These are phyloP conservation scores for Hozukius guyotensis DNA, from an alignment of 2,797 vertebrate species.

Conservation along the genomic window DNA sequence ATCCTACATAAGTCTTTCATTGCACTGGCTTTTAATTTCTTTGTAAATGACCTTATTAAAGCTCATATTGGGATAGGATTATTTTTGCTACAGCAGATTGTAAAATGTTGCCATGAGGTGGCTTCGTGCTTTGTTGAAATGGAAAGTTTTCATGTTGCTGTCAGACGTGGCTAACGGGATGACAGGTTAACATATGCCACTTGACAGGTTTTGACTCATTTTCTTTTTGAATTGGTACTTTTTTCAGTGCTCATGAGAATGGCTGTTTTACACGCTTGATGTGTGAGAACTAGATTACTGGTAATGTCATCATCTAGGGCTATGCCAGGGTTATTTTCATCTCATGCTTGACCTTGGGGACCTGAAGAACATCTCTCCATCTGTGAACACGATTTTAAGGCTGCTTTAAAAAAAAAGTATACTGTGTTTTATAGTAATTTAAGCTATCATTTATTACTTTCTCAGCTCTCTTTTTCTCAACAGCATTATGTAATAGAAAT, in stretches of 20 bases:
- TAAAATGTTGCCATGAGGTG: slow-evolving; percentile 24
- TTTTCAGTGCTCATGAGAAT: neutral
- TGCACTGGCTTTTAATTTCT: slow-evolving; percentile 34
- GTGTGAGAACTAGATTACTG: slow-evolving; percentile 38
- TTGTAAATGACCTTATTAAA: slow-evolving; percentile 49
- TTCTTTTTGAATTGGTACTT: slow-evolving; percentile 18
- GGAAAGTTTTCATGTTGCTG: neutral
- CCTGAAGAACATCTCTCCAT: neutral
- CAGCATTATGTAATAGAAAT: neutral
- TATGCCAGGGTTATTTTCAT: slow-evolving; percentile 15
- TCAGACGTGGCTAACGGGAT: slow-evolving; percentile 8
- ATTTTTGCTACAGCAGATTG: slow-evolving; percentile 43
- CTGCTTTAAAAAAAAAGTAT: neutral
- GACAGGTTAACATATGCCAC: slow-evolving; percentile 8
- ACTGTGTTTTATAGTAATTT: neutral
- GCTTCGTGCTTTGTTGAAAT: slow-evolving; percentile 1
- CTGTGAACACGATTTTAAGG: neutral
- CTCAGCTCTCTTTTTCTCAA: neutral
- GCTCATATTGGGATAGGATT: slow-evolving; percentile 18
- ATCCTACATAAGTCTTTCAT: slow-evolving; percentile 26
- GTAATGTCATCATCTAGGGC: slow-evolving; percentile 45
- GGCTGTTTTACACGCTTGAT: slow-evolving; percentile 6
- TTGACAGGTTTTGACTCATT: slow-evolving; percentile 23
- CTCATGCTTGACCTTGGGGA: neutral
- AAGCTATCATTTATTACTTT: neutral